Base-by-base conservation (phyloP, 2,888 invertebrate species). In the Diplazon laetatorius region DNA sequence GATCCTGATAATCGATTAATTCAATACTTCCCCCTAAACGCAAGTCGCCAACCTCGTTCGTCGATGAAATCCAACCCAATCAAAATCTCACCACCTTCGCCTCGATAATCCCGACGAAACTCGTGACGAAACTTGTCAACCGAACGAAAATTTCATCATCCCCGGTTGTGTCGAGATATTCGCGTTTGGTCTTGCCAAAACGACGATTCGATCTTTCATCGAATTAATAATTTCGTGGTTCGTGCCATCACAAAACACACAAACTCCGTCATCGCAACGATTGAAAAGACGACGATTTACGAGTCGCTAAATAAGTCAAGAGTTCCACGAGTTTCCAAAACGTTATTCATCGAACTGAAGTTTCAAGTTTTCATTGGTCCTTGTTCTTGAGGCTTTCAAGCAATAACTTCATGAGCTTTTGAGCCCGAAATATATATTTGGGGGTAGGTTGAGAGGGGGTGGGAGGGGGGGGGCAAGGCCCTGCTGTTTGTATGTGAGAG, bases 361-460 rank as follows among this genome's bases (percentile, higher is more conserved):
- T 22, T 14, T 6, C 0, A 63, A 69, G 63, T 68, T 68, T 55
- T 44, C 46, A 62, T 48, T 48, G 39, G 60, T 48, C 22, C 35
- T 42, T 57, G 12, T 20, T 35, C n/a, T n/a, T n/a, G n/a, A 37
- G 12, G 48, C 44, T 72, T 68, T 35, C 39, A 30, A 63, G 68
- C 68, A 39, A 69, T 63, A 73, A 69, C 62, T 77, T 37, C n/a
- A 52, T 46, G 62, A 55, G 55, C 55, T 78, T 25, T 69, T 65
- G 44, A 74, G 50, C 35, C 50, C 59, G 55, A 25, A 16, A 8
- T 30, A 30, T 48, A 48, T 48, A 20, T 48, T 20, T 9, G 20
- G 48, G 30, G 30, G 4, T 30, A 30, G 30, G 6, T n/a, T n/a
- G 6, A 30, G 6, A 2, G 30, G 30, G 30, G 30, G 30, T 5